A percentile compares a stretch with the other conserved stretches of the same genome.
Conservation (phyloP, 2,888 invertebrate species). For the Drosophila hamatofila region DNA sequence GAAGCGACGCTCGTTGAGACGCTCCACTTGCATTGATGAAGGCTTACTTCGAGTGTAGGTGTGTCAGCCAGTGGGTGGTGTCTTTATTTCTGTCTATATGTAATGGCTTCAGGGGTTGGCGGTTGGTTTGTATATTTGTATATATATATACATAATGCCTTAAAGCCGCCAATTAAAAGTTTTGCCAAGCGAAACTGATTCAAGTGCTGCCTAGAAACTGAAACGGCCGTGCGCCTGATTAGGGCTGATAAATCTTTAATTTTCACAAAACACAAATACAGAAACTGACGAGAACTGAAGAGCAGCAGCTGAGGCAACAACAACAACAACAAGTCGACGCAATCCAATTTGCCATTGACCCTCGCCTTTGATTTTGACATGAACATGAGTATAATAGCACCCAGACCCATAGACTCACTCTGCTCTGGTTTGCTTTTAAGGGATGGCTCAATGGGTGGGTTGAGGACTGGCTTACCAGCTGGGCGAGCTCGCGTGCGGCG, state of each 20-base stretch:
- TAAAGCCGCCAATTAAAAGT: constrained; percentile 79
- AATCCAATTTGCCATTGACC: constrained; percentile 73
- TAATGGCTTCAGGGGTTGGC: not conserved
- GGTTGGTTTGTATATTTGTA: not conserved
- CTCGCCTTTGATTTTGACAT: constrained; percentile 58
- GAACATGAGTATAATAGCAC: constrained; percentile 20
- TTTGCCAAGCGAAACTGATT: constrained; percentile 42
- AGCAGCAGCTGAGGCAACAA: not conserved
- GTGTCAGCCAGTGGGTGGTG: constrained; percentile 32
- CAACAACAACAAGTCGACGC: constrained; percentile 23
- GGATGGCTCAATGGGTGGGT: constrained; percentile 14
- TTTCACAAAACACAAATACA: constrained; percentile 25
- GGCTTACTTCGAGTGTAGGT: constrained; percentile 48
- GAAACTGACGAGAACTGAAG: not conserved
- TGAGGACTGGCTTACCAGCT: constrained; percentile 4
- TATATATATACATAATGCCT: constrained; percentile 51
- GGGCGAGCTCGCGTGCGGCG: constrained; percentile 58
- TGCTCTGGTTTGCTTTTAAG: not conserved
- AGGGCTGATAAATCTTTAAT: constrained; percentile 65
- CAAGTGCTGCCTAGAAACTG: constrained; percentile 12
- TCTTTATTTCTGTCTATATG: constrained; percentile 19
- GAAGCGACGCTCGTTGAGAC: constrained; percentile 47
- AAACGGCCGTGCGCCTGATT: constrained; percentile 34
- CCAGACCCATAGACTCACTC: not conserved
- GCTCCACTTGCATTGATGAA: constrained; percentile 64